Conservation (phyloP, 2,113 vertebrate species). For the Lophotis ruficrista region DNA sequence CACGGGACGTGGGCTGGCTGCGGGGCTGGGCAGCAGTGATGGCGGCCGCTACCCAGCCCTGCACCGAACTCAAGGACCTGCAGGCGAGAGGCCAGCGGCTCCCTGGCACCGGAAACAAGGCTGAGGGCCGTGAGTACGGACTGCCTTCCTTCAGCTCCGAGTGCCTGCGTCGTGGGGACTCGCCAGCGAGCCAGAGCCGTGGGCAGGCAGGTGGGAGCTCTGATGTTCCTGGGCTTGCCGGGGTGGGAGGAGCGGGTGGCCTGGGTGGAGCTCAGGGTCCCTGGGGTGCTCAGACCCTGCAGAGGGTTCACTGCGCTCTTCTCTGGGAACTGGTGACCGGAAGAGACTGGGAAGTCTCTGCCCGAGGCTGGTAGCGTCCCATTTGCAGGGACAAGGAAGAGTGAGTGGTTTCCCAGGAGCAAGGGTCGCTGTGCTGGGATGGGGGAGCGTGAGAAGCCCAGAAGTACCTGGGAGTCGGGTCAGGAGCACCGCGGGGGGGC, state of each 20-base stretch:
- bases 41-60: neutral
- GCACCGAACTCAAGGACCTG: neutral
- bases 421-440: neutral
- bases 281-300: neutral
- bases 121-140: slow-evolving; percentile 46
- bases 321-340: too few relatives aligned
- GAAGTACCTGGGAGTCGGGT: neutral
- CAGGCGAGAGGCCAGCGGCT: neutral
- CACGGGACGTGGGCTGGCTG: neutral
- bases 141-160: neutral
- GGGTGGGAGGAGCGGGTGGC: neutral
- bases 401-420: neutral
- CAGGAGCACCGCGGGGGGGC: neutral
- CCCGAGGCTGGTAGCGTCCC: rapidly evolving
- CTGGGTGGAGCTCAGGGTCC: neutral
- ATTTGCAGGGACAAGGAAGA: neutral
- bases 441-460: neutral
- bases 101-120: neutral
- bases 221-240: neutral
- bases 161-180: rapidly evolving
- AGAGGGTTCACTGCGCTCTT: rapidly evolving
- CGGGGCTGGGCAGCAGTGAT: neutral
- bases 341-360: neutral
- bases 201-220: neutral
- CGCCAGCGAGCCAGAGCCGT: rapidly evolving